Conservation (phyloP, 2,113 vertebrate species). For the Trichomycterus rosablanca region DNA sequence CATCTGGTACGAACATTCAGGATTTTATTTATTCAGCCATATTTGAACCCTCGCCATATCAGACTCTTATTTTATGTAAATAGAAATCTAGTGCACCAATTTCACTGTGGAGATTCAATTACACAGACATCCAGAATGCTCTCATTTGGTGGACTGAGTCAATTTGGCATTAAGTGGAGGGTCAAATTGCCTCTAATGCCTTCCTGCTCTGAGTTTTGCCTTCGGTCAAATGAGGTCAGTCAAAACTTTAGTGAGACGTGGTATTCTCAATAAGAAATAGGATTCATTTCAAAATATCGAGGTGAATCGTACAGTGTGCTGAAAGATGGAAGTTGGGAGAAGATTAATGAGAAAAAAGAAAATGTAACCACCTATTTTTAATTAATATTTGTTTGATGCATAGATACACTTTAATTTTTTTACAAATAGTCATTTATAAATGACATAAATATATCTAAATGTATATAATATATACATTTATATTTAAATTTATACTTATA, state of each 20-base stretch:
- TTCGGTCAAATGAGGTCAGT: conserved; percentile 2
- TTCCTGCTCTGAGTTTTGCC: not conserved
- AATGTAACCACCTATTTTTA: too few species aligned
- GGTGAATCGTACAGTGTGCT: too few species aligned
- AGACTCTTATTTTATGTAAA: conserved; percentile 24
- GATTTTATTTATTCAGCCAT: not conserved
- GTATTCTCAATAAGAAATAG: not conserved
- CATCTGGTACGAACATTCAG: too few species aligned
- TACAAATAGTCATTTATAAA: too few species aligned
- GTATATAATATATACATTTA: too few species aligned
- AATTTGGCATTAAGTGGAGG: conserved; percentile 12
- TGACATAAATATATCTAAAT: too few species aligned
- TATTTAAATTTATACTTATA: too few species aligned
- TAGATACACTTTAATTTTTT: too few species aligned
- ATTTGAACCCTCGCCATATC: too few species aligned
- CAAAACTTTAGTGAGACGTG: not conserved
- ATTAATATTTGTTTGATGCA: too few species aligned
- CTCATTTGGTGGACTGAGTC: conserved; percentile 5
- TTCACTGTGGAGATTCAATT: conserved; percentile 26
- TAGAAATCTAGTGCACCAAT: conserved; percentile 1
- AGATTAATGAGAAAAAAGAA: too few species aligned
- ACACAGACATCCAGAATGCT: conserved; percentile 12
- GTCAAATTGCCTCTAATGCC: conserved; percentile 29
- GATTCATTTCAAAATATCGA: conserved; percentile 1
- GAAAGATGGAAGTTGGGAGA: too few species aligned